A percentile compares a stretch with the other conserved stretches of the same genome.
Evolutionary conservation across 1,140 invertebrate genomes (phyloP).

Genomic region (Aphelenchoides avenae): DNA sequence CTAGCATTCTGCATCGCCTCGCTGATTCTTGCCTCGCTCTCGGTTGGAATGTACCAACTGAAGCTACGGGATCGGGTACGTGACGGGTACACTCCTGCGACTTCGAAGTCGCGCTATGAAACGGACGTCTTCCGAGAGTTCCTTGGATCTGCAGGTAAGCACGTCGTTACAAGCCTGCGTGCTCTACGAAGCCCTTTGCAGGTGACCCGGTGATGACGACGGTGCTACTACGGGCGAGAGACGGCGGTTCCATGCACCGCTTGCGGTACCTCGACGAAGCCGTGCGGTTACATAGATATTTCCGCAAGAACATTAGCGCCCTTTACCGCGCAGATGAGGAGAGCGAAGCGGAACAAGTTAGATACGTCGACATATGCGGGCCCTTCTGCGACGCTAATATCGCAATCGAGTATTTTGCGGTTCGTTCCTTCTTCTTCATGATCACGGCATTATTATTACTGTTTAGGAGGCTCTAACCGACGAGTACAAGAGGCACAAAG

Average conservation of each 20-base stretch:
- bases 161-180: neutral
- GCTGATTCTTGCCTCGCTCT: constrained; percentile 39
- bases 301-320: constrained; percentile 13
- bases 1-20: constrained; percentile 43
- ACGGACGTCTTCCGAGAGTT: constrained; percentile 50
- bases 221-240: constrained; percentile 27
- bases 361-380: constrained; percentile 49
- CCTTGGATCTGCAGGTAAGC: constrained; percentile 19
- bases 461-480: no score
- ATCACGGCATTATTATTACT: neutral
- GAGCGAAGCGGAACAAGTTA: constrained; percentile 18
- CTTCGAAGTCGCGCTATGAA: constrained; percentile 45
- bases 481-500: no score
- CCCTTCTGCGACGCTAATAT: constrained; percentile 46
- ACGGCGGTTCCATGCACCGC: constrained; percentile 40
- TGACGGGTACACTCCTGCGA: constrained; percentile 46
- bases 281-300: constrained; percentile 24
- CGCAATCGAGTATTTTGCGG: constrained; percentile 25
- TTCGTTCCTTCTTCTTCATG: constrained; percentile 9
- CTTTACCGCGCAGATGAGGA: constrained; percentile 19
- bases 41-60: constrained; percentile 43
- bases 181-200: constrained; percentile 20
- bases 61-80: constrained; percentile 39
- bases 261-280: constrained; percentile 41
- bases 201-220: constrained; percentile 41